These are phyloP conservation scores for Smithornis capensis DNA, from an alignment of 2,113 vertebrate genomes.

Conservation along the genomic window DNA sequence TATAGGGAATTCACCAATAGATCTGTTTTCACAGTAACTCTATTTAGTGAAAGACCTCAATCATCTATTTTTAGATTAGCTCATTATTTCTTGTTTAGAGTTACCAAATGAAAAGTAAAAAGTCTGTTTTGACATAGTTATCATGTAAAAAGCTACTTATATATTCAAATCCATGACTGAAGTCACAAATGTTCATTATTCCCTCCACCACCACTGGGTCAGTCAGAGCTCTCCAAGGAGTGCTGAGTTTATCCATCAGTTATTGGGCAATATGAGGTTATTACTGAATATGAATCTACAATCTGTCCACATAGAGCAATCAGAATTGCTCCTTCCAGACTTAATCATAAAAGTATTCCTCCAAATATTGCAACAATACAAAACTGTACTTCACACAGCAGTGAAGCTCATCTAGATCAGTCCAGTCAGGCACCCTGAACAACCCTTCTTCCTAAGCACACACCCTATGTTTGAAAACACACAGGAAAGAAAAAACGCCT, in stretches of 20 bases:
- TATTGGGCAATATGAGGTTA: neutral
- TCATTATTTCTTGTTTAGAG: neutral
- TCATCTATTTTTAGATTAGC: neutral
- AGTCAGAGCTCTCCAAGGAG: neutral
- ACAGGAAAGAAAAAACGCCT: neutral
- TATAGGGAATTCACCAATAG: neutral
- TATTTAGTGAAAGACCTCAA: neutral
- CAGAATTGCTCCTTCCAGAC: neutral
- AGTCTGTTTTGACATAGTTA: neutral
- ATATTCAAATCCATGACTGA: neutral
- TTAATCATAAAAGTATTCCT: neutral
- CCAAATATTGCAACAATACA: neutral
- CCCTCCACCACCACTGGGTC: neutral
- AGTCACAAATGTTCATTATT: neutral
- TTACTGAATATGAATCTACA: neutral
- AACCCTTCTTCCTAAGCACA: neutral
- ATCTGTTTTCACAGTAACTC: neutral
- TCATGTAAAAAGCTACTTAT: neutral
- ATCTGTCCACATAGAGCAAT: neutral
- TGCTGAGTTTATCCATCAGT: neutral
- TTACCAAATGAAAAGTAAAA: neutral
- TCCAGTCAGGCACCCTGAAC: neutral
- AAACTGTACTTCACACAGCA: neutral
- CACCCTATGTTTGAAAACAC: neutral
- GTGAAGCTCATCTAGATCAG: neutral